Base-by-base conservation (phyloP, 2,113 vertebrate species). In the Noturus placidus region DNA sequence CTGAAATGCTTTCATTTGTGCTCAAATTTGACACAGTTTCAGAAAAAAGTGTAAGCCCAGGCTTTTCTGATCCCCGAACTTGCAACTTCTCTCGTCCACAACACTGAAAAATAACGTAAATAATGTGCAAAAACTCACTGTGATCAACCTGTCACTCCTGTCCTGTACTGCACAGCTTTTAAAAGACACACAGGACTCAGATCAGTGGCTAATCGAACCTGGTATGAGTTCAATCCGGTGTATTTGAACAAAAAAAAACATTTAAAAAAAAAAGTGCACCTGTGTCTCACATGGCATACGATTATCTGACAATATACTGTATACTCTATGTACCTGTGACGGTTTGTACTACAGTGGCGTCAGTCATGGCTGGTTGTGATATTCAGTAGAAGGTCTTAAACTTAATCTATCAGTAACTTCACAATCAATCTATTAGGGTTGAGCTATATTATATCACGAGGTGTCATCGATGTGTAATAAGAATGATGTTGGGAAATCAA, bases 61-160 rank as follows among this genome's bases (percentile, higher is more conserved):
- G 20, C 14, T 20, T 65, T 76, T 9, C 30, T 52, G 8, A n/a
- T 27, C 52, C 22, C 4, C 9, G 25, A 61, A 82, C 10, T 56
- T 42, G 56, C 19, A 69, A 56, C 22, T 33, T 82, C 63, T 83
- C 59, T 52, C 17, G 5, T 63, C 20, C 57, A 77, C 14, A 74
- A 87, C 30, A 50, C 54, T 83, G 81, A 1, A 70, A 70, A 83
- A 87, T 33, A 79, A 79, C 1, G 8, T 10, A 50, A 86, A 67
- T 54, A n/a, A 78, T 85, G 89, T 92, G 83, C 63, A 87, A 94
- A 93, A 92, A 91, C 89, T 86, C 92, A 30, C 19, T 52, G 57
- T 7, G 81, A 89, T 82, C 42, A 82, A 84, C 52, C 57, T 13
- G 35, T 46, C 33, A 83, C 85, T 72, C 69, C 77, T 78, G 86